A percentile compares a stretch with the other conserved stretches of the same genome.
These are phyloP conservation scores for Lycaon pictus DNA, from an alignment of 2,113 vertebrate genomes.

Conservation along the genomic window DNA sequence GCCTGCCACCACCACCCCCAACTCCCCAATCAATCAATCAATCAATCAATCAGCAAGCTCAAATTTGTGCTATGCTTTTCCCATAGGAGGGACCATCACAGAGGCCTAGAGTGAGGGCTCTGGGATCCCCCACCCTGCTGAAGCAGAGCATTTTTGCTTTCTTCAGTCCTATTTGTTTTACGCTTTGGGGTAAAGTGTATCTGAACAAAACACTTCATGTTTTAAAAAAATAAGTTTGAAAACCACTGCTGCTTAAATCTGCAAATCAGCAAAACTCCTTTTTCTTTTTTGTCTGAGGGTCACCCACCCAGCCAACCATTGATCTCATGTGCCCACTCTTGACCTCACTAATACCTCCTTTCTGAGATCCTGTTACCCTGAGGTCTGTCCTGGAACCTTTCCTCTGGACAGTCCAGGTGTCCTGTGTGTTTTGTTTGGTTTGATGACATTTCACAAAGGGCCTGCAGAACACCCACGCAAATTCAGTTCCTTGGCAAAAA, in stretches of 20 bases:
- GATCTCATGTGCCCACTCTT: neutral
- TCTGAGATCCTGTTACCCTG: neutral
- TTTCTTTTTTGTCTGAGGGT: neutral
- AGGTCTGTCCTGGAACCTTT: neutral
- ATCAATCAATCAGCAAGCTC: neutral
- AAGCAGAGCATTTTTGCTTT: neutral
- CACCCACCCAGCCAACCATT: neutral
- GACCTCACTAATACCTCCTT: neutral
- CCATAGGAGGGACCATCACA: neutral
- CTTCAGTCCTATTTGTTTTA: slow-evolving; percentile 22
- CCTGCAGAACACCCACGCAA: neutral
- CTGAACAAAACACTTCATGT: neutral
- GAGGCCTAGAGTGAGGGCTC: neutral
- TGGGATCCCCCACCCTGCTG: neutral
- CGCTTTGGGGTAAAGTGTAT: slow-evolving; percentile 14
- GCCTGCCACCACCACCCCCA: neutral
- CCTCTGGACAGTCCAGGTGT: neutral
- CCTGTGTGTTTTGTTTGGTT: neutral
- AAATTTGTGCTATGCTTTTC: neutral
- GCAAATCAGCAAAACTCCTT: slow-evolving; percentile 29
- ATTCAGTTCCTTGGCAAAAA: neutral
- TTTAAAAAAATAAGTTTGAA: slow-evolving; percentile 43
- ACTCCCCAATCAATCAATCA: neutral
- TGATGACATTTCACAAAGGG: neutral
- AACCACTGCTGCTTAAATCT: slow-evolving; percentile 7